Percentiles rank a stretch among this genome's conserved stretches.
Conservation (phyloP, 2,888 invertebrate genomes). For the Hypsopygia costalis region DNA sequence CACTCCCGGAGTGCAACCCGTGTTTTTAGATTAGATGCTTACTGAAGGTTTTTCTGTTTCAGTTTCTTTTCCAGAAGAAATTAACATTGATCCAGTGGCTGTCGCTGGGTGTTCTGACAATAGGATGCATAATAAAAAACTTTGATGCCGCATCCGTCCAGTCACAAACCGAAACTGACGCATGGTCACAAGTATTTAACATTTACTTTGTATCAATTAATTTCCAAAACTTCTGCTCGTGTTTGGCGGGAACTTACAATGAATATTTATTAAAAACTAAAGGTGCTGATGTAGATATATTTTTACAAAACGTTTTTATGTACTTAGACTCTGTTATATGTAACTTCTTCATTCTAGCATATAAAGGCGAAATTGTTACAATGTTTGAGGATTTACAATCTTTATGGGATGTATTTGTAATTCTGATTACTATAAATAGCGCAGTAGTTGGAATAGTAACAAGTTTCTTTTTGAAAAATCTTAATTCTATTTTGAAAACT, state of each 20-base stretch:
- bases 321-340: slow-evolving; percentile 96
- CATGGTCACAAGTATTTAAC: slow-evolving; percentile 69
- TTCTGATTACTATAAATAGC: slow-evolving; percentile 93
- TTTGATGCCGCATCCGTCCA: slow-evolving; percentile 76
- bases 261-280: slow-evolving; percentile 94
- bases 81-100: slow-evolving; percentile 92
- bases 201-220: slow-evolving; percentile 84
- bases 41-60: slow-evolving; percentile 29
- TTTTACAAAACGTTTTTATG: slow-evolving; percentile 97
- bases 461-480: slow-evolving; percentile 94
- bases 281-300: slow-evolving; percentile 92
- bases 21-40: too few relatives aligned
- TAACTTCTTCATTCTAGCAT: slow-evolving; percentile 86
- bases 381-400: slow-evolving; percentile 81
- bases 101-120: slow-evolving; percentile 90
- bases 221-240: slow-evolving; percentile 93
- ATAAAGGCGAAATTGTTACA: slow-evolving; percentile 82
- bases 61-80: slow-evolving; percentile 92
- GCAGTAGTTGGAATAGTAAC: slow-evolving; percentile 96
- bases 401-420: slow-evolving; percentile 84
- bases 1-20: too few relatives aligned
- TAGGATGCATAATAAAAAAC: slow-evolving; percentile 96
- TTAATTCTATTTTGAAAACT: slow-evolving; percentile 97
- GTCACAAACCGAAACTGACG: slow-evolving; percentile 37
- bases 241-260: slow-evolving; percentile 97